Evolutionary conservation across 2,888 invertebrate genomes (phyloP), one percentile per base, ranked within the genome.

Genomic region (Troglohyphantes excavatus): DNA sequence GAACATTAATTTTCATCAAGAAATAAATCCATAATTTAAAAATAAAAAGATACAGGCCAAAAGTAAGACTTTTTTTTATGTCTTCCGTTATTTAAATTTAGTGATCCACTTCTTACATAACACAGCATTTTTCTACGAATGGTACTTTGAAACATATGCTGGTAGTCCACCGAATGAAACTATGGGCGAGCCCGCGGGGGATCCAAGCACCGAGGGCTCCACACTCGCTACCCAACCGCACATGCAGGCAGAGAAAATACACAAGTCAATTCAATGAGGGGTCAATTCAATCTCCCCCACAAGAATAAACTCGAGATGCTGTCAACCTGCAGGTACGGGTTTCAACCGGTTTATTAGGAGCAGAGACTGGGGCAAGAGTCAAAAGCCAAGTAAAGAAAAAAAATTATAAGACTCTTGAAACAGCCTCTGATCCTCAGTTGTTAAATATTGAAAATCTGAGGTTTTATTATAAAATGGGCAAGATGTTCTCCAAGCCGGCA

Each of bases 371-470:
- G 67, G 43, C 82, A 17, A 46, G 43, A 61, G 19, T 17, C n/a
- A 63, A 39, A 33, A 53, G 23, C 21, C 70, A 39, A 70, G 17
- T n/a, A n/a, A 23, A 23, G 39, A 68, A 33, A 84, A 72, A 65
- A 79, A 53, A 67, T 5, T 13, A 68, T 6, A n/a, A 13, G 59
- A 53, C 33, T 53, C 27, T 13, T 61, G 70, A 19, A 61, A 17
- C 23, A 33, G 65, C 70, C 70, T 76, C 27, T 59, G 43, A 68
- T 82, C 53, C 29, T 65, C 43, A n/a, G 39, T 63, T 65, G 26
- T 53, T 73, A 26, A 17, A 19, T 27, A 63, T n/a, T 89, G 82
- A 89, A 82, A 82, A 89, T 82, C 88, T 76, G 88, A 89, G 88
- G 88, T 89, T 89, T 89, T 82, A 89, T 29, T 23, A 39, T 23